Percentiles rank a stretch among this genome's conserved stretches.
These are phyloP conservation scores for Eidolon dupreanum DNA, from an alignment of 2,797 vertebrate genomes.

Conservation along the genomic window DNA sequence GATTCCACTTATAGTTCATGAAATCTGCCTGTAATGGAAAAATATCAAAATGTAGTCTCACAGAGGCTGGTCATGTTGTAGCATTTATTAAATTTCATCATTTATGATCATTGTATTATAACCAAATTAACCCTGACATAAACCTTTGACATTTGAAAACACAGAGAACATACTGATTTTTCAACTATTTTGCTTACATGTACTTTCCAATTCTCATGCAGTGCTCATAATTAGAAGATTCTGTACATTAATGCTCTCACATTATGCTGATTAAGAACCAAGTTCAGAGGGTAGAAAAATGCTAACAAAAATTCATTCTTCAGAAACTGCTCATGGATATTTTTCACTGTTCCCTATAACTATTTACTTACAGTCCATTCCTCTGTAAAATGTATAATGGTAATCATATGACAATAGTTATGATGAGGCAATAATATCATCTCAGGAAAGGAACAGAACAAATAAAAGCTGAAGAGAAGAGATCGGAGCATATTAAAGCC, in stretches of 20 bases:
- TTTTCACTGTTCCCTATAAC: conserved; percentile 65
- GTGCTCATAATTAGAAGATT: conserved; percentile 69
- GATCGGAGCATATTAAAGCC: conserved; percentile 70
- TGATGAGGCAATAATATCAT: conserved; percentile 52
- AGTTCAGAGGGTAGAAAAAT: conserved; percentile 47
- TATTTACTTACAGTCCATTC: conserved; percentile 73
- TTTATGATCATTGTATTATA: conserved; percentile 76
- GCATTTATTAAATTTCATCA: conserved; percentile 79
- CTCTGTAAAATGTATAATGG: conserved; percentile 78
- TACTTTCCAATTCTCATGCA: conserved; percentile 83
- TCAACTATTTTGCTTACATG: conserved; percentile 72
- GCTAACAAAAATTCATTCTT: conserved; percentile 63
- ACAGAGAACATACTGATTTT: conserved; percentile 74
- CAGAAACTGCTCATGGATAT: conserved; percentile 77
- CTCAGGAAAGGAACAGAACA: conserved; percentile 64
- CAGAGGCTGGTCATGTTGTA: conserved; percentile 22
- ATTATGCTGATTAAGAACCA: conserved; percentile 55
- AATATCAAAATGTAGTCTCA: conserved; percentile 62
- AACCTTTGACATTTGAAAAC: conserved; percentile 78
- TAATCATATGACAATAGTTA: conserved; percentile 67
- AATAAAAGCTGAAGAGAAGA: conserved; percentile 46
- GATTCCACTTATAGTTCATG: neutral
- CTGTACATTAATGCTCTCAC: conserved; percentile 38
- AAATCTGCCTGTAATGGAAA: neutral
- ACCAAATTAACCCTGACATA: conserved; percentile 80